A percentile compares a stretch with the other conserved stretches of the same genome.
These are phyloP conservation scores for Acrobasis consociella DNA, from an alignment of 2,888 invertebrate genomes.

Conservation along the genomic window DNA sequence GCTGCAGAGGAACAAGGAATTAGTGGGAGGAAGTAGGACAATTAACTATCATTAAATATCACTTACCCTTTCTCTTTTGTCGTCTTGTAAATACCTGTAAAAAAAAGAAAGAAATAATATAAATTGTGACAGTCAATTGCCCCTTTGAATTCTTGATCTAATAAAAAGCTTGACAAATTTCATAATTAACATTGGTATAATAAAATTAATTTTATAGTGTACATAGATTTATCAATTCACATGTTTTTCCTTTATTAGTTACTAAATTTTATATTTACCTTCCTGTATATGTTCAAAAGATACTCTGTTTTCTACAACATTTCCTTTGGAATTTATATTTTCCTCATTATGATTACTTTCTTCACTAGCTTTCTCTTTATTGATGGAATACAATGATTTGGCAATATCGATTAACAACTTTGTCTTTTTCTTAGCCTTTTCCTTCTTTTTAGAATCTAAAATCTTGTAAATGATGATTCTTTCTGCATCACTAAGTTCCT, in stretches of 20 bases:
- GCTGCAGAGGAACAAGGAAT: constrained; percentile 28
- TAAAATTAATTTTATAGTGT: too few relatives aligned
- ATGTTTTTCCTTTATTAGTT: background rate
- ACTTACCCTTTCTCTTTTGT: constrained; percentile 63
- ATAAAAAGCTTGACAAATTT: too few relatives aligned
- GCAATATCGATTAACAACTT: constrained; percentile 49
- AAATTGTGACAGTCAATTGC: background rate
- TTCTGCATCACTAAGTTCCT: constrained; percentile 59
- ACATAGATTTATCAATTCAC: background rate
- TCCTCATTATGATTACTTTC: constrained; percentile 28
- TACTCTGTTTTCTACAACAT: constrained; percentile 35
- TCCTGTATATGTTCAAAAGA: constrained; percentile 55
- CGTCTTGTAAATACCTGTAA: constrained; percentile 66
- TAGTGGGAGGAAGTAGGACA: constrained; percentile 6
- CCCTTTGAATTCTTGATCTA: too few relatives aligned
- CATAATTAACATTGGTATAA: too few relatives aligned
- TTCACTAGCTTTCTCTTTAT: constrained; percentile 38
- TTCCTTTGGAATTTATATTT: constrained; percentile 23
- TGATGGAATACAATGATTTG: constrained; percentile 45
- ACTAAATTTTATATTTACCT: constrained; percentile 40
- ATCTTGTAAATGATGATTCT: constrained; percentile 74
- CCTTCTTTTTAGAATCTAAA: constrained; percentile 55
- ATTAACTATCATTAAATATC: constrained; percentile 11
- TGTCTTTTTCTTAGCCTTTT: constrained; percentile 39
- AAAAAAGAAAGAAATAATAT: constrained; percentile 23